Evolutionary conservation across 2,113 vertebrate genomes (phyloP).

Genomic region (Sceloporus tristichus): DNA sequence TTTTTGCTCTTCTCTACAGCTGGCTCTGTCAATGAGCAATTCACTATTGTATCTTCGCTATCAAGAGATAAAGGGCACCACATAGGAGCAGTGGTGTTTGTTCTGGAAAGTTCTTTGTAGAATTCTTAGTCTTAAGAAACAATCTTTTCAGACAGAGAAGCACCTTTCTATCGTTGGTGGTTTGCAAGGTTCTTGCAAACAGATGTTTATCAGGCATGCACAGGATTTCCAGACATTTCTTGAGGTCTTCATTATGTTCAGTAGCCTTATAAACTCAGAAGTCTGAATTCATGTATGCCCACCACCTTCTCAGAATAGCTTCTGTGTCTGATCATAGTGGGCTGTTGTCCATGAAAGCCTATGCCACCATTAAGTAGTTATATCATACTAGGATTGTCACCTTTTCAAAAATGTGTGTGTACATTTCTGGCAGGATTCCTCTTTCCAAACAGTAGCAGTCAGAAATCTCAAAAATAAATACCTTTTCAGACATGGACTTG

Average conservation of each 20-base stretch:
- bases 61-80: neutral
- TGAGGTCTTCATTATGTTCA: neutral
- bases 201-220: slow-evolving; percentile 27
- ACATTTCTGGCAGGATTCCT: neutral
- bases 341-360: neutral
- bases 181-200: neutral
- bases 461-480: neutral
- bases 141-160: neutral
- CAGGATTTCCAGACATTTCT: slow-evolving; percentile 6
- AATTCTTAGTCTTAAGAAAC: neutral
- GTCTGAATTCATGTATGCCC: neutral
- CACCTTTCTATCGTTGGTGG: neutral
- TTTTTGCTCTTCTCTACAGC: neutral
- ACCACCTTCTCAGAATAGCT: neutral
- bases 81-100: neutral
- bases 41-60: neutral
- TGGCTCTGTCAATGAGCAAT: slow-evolving; percentile 39
- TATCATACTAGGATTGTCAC: neutral
- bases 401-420: neutral
- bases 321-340: neutral
- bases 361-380: neutral
- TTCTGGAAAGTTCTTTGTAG: slow-evolving; percentile 7
- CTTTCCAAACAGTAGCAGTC: neutral
- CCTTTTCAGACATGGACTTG: neutral
- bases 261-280: neutral